phyloP scores from a whole-genome alignment of 2,888 invertebrate species.

The Andrena bucephala region DNA sequence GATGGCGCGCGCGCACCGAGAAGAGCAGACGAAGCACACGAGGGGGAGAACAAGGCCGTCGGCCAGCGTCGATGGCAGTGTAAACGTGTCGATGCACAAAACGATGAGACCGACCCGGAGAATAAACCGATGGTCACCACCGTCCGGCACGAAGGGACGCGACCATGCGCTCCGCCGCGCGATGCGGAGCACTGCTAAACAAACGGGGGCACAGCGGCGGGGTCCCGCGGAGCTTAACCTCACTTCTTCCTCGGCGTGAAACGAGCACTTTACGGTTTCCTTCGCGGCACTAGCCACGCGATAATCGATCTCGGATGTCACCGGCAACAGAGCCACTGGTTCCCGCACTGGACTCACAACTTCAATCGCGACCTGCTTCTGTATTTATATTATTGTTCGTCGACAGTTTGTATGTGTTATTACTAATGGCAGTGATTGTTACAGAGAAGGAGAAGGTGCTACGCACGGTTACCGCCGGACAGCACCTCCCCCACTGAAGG shows the following conservation, averaged over 20 bases:
- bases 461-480: constrained; percentile 61
- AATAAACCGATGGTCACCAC: no score
- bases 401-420: constrained; percentile 6
- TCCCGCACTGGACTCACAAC: not conserved
- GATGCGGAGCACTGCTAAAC: constrained; percentile 28
- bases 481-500: constrained; percentile 83
- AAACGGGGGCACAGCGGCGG: constrained; percentile 19
- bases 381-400: no score
- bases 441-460: constrained; percentile 67
- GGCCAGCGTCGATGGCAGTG: constrained; percentile 40
- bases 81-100: constrained; percentile 45
- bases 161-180: constrained; percentile 31
- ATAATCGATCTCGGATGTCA: constrained; percentile 26
- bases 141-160: constrained; percentile 32
- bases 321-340: constrained; percentile 10
- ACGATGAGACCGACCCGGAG: constrained; percentile 8
- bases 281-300: constrained; percentile 3
- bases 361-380: no score
- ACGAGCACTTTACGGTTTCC: constrained; percentile 44
- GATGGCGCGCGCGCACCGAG: not conserved
- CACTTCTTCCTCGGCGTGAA: constrained; percentile 12
- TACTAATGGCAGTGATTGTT: constrained; percentile 67
- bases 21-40: constrained; percentile 13
- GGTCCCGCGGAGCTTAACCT: constrained; percentile 37
- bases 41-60: constrained; percentile 32